Evolutionary conservation across 2,797 vertebrate genomes (phyloP).

Genomic region (Odontamblyopus rebecca): DNA sequence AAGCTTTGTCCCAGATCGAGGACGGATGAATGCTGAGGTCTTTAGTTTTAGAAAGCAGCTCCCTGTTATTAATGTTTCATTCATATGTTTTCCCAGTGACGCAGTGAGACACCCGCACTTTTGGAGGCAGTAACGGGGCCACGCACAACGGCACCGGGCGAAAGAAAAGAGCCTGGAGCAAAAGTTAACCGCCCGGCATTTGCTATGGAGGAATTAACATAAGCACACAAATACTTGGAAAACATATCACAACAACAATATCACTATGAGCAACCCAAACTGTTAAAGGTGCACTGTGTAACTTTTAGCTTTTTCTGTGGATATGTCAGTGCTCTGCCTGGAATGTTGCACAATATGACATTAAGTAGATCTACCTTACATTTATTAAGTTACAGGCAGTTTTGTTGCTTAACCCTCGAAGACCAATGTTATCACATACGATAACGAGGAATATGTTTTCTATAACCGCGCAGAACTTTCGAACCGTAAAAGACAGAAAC

Average conservation of each 20-base stretch:
- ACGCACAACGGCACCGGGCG: background rate
- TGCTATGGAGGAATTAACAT: background rate
- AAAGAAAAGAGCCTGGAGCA: background rate
- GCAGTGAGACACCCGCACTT: background rate
- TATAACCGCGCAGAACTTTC: no score
- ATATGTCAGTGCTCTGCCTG: no score
- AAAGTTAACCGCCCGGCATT: background rate
- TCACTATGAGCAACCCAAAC: background rate
- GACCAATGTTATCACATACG: no score
- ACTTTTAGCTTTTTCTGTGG: no score
- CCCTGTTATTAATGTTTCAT: constrained; percentile 23
- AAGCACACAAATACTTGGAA: no score
- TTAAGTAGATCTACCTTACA: no score
- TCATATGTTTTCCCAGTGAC: constrained; percentile 9
- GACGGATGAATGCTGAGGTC: constrained; percentile 39
- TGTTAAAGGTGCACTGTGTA: background rate
- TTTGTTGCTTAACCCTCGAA: no score
- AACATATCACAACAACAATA: background rate
- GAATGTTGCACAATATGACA: no score
- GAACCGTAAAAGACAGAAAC: no score
- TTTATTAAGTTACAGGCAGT: no score
- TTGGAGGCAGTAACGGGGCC: background rate
- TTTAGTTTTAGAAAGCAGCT: constrained; percentile 40
- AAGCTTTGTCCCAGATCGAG: constrained; percentile 39
- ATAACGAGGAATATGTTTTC: no score